Base-by-base conservation (phyloP, 2,113 vertebrate species). In the Oncorhynchus masou region DNA sequence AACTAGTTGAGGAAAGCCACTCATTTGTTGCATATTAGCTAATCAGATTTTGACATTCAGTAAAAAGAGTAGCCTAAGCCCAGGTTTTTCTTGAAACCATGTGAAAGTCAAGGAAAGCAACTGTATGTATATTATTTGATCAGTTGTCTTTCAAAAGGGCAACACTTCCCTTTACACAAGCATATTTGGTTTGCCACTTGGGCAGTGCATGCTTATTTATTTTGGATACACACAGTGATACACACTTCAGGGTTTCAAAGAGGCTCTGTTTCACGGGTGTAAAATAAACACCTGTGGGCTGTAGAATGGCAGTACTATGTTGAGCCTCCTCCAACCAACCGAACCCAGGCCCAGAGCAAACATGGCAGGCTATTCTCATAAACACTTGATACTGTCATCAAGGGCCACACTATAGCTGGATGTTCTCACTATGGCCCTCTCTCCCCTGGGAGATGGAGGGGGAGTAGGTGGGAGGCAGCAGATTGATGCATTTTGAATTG, bases 321-420 rank as follows among this genome's bases (percentile, higher is more conserved):
- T 60, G 39, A 66, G 70, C 9, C n/a, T 75, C 75, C 79, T 73
- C 49, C 72, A 51, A 51, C 48, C 48, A 51, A 4, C 11, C 48
- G 1, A 51, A 51, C 31, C 31, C 31, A 6, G 31, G 73, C 82
- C 79, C 78, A 69, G 76, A 69, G 57, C 70, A 76, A 75, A 85
- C 68, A 81, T 54, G 34, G 62, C 78, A 45, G 72, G 70, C 77
- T 60, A 68, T 76, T 79, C 85, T 82, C 81, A 72, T 66, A 77
- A 78, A 81, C 80, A 82, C 86, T 82, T 89, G 77, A 81, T 79
- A 69, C 73, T 84, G 77, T 85, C 79, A 80, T 84, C 81, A 79
- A 78, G 81, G 62, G 48, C 24, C 24, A 62, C 54, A 67, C 72
- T 49, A 70, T 70, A 25, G 54, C 54, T 69, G 79, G 79, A 85